Conservation (phyloP, 2,113 vertebrate genomes). For the Bambusicola thoracicus region DNA sequence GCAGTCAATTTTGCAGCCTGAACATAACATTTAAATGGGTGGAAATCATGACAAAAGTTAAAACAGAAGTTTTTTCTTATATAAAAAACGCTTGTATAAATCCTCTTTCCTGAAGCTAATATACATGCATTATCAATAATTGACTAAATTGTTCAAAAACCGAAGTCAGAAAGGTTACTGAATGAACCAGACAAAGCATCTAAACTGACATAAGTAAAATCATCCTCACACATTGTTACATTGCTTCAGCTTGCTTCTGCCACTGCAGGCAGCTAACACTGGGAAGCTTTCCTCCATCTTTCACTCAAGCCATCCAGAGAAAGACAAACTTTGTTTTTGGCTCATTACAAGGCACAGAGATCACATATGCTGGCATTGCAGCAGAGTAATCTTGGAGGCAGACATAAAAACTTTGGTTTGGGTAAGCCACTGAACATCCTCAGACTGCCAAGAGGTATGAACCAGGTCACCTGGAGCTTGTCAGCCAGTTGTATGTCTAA, state of each 20-base stretch:
- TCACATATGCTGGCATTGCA: not conserved
- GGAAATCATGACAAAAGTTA: slow-evolving; percentile 2
- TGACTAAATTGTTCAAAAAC: not conserved
- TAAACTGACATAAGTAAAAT: not conserved
- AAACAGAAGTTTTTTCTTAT: not conserved
- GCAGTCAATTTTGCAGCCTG: not conserved
- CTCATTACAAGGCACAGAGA: not conserved
- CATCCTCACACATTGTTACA: not conserved
- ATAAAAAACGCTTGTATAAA: not conserved
- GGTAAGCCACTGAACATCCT: not conserved
- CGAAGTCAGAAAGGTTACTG: not conserved
- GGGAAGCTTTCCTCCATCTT: not conserved
- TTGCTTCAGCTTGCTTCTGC: not conserved
- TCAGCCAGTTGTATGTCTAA: not conserved
- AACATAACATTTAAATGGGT: not conserved
- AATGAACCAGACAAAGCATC: not conserved
- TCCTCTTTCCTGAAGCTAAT: not conserved
- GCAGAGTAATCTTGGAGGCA: not conserved
- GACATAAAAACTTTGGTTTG: not conserved
- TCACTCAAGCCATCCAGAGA: not conserved
- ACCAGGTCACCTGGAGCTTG: not conserved
- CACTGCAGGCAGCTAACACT: not conserved
- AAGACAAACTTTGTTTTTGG: not conserved
- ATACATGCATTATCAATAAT: not conserved
- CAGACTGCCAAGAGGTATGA: not conserved